Base-by-base conservation (phyloP, 2,797 vertebrate species). In the Phylloscopus collybita region DNA sequence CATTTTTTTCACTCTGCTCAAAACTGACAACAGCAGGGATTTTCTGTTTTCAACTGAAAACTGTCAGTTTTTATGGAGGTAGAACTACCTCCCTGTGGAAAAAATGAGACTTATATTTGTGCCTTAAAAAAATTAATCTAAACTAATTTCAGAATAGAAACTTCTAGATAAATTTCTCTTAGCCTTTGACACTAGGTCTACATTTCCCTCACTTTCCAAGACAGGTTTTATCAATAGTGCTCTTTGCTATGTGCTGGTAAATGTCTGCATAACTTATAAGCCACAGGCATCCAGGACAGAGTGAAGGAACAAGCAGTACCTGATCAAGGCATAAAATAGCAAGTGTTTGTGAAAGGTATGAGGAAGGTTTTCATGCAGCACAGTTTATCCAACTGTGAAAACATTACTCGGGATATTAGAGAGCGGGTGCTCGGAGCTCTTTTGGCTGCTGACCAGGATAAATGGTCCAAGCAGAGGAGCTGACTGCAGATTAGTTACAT, bases 321-420 rank as follows among this genome's bases (percentile, higher is more conserved):
- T 93, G 92, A 82, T 91, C 32, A 66, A 91, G 94, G 81, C 69
- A 95, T 94, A 96, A 96, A 95, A 93, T 91, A 95, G 67, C 91
- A 86, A 87, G 70, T 76, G 62, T 91, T 95, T 93, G 80, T 91
- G 84, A 88, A 93, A 95, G 78, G 70, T 92, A 94, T 3, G 88
- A 36, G 90, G 86, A 91, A 71, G 78, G 71, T 86, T 88, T 95
- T 97, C 93, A 71, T 93, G 85, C 38, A 3, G 80, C 87, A 82
- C 59, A 83, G 76, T 97, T 96, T 96, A 96, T 96, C 56, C 93
- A 96, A 97, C 96, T 97, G 92, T 87, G 91, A 97, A 97, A 98
- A 97, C 89, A 96, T 95, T 95, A 71, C 82, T 53, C 14, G 78
- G 91, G 94, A 59, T 95, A 93, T 87, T 93, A 95, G 60, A 79